Evolutionary conservation across 2,797 vertebrate species (phyloP).

Genomic region (Bovichtus diacanthus): DNA sequence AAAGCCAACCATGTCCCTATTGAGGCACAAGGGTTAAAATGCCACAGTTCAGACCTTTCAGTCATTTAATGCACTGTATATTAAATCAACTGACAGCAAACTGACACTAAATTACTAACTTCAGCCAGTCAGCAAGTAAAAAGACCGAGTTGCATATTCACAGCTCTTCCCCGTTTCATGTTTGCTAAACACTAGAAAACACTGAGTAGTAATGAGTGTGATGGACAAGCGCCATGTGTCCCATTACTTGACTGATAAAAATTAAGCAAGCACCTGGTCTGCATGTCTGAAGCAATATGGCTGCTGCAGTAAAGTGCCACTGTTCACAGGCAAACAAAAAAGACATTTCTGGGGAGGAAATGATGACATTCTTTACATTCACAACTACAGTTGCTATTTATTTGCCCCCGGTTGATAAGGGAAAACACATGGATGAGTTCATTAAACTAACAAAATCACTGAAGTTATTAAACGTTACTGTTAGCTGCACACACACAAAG

Average conservation of each 20-base stretch:
- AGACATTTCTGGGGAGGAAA: background rate
- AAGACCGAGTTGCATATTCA: background rate
- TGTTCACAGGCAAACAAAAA: background rate
- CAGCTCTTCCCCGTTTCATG: background rate
- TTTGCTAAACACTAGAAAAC: background rate
- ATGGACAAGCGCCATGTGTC: background rate
- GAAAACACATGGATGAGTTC: background rate
- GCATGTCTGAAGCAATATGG: slow-evolving; percentile 13
- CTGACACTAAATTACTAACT: background rate
- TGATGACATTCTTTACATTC: background rate
- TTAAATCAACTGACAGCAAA: no score
- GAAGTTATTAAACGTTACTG: no score
- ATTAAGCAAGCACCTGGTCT: slow-evolving; percentile 35
- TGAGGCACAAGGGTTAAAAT: no score
- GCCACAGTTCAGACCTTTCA: no score
- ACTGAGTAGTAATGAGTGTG: background rate
- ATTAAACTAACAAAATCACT: background rate
- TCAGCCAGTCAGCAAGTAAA: background rate
- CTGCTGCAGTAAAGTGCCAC: background rate
- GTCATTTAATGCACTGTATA: no score
- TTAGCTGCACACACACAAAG: background rate
- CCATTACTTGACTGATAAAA: slow-evolving; percentile 14
- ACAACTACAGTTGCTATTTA: background rate
- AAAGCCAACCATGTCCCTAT: no score
- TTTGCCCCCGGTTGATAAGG: accelerated